phyloP scores from a whole-genome alignment of 2,888 invertebrate genomes.

The Leptopterna dolabrata region DNA sequence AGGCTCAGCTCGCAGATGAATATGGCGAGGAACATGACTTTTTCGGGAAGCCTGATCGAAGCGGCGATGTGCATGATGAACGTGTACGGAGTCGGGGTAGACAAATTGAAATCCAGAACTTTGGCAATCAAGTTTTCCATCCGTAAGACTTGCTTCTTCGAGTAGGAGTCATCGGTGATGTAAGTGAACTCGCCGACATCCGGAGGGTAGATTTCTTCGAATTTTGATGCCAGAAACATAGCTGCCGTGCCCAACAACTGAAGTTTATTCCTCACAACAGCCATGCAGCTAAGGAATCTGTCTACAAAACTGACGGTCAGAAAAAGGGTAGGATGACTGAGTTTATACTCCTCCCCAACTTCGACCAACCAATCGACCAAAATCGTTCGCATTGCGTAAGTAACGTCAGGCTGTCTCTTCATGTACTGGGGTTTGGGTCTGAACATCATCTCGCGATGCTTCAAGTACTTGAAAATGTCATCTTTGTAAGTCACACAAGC shows the following conservation, averaged over 20 bases:
- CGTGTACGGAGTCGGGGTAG: constrained; percentile 86
- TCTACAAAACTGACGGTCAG: constrained; percentile 94
- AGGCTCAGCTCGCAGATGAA: constrained; percentile 87
- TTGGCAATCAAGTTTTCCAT: constrained; percentile 96
- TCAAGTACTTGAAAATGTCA: constrained; percentile 86
- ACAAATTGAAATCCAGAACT: constrained; percentile 87
- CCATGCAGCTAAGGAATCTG: constrained; percentile 94
- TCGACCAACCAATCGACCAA: constrained; percentile 96
- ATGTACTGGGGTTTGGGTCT: constrained; percentile 88
- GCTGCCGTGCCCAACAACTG: constrained; percentile 97
- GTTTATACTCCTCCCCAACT: constrained; percentile 93
- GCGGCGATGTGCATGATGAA: constrained; percentile 86
- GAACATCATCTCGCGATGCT: constrained; percentile 77
- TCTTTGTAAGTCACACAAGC: constrained; percentile 78
- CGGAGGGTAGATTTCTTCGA: constrained; percentile 97
- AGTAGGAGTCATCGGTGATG: constrained; percentile 97
- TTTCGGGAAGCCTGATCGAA: constrained; percentile 77
- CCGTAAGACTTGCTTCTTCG: constrained; percentile 86
- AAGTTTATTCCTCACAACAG: constrained; percentile 89
- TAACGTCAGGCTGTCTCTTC: constrained; percentile 94
- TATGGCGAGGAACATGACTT: constrained; percentile 80
- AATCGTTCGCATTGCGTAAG: constrained; percentile 90
- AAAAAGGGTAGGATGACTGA: constrained; percentile 92
- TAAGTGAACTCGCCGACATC: constrained; percentile 96
- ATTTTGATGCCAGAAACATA: constrained; percentile 97